Conservation (phyloP, 2,113 vertebrate species). For the Malurus cyaneus region DNA sequence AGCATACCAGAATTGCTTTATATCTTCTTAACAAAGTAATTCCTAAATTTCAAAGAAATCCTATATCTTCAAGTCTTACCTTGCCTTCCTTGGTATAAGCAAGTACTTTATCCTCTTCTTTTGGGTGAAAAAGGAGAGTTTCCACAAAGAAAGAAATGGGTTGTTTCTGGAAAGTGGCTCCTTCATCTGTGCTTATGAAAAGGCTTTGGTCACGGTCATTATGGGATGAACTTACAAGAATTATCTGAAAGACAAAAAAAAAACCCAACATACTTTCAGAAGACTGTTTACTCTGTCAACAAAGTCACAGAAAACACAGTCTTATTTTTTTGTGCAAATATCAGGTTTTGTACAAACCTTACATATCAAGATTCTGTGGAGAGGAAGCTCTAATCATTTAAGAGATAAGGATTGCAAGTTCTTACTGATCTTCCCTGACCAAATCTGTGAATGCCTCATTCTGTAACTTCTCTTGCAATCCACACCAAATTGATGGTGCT, state of each 20-base stretch:
- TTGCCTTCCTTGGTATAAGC: slow-evolving; percentile 88
- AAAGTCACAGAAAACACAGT: neutral
- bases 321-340: neutral
- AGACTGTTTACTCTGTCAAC: neutral
- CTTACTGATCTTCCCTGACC: neutral
- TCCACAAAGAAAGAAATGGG: slow-evolving; percentile 86
- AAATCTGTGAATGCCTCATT: neutral
- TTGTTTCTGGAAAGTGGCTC: slow-evolving; percentile 90
- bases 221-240: slow-evolving; percentile 91
- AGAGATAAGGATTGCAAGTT: neutral
- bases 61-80: slow-evolving; percentile 67
- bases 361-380: neutral
- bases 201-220: slow-evolving; percentile 90
- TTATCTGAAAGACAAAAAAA: slow-evolving; percentile 80
- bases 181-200: slow-evolving; percentile 93
- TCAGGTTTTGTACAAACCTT: neutral
- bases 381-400: neutral
- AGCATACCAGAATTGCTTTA: neutral
- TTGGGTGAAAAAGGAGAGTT: slow-evolving; percentile 90
- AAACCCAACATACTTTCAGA: neutral
- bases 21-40: neutral
- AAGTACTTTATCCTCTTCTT: slow-evolving; percentile 92
- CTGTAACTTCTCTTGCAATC: neutral
- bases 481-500: neutral
- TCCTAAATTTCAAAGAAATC: neutral